Evolutionary conservation across 1,140 invertebrate species (phyloP), one percentile per base, ranked within the genome.

Genomic region (Drosophila baimaii): DNA sequence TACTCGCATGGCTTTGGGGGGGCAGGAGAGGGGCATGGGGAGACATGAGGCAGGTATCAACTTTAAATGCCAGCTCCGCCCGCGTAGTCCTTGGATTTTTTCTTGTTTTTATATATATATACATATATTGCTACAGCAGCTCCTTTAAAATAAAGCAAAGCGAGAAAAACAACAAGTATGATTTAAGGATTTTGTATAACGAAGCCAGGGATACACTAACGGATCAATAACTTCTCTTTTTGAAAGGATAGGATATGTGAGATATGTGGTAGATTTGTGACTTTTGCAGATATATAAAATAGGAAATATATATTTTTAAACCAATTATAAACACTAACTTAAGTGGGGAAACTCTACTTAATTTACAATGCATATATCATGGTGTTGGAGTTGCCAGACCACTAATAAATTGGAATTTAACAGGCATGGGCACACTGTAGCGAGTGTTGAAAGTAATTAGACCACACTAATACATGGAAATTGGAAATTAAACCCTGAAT

Each of bases 11-110:
- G 81, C 7, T 13, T 2, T 6, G 9, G 41, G 19, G 19, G 0
- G 17, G 7, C 21, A 33, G 41, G 25, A 8, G 49, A 13, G 8
- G n/a, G n/a, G n/a, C n/a, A n/a, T n/a, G n/a, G n/a, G 31, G 8
- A 19, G 19, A 17, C 44, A 23, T 29, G 41, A 19, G 63, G 41
- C 41, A 79, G 65, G 62, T 70, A 52, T 69, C 61, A 64, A 49
- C 74, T 77, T 83, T 77, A 83, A 84, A 84, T 80, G 81, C 62
- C 63, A 75, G 64, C 78, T 49, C 52, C 61, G 35, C 37, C 62
- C 17, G n/a, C 35, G 41, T 58, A 35, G 5, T 23, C 35, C 17
- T 31, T 35, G 37, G 12, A 31, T 49, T 54, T 68, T 56, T 65
- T 51, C 59, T 27, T 73, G 35, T 61, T 64, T 49, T 62, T 64